These are phyloP conservation scores for Hyperoplus lanceolatus DNA, from an alignment of 2,797 vertebrate genomes.

Conservation along the genomic window DNA sequence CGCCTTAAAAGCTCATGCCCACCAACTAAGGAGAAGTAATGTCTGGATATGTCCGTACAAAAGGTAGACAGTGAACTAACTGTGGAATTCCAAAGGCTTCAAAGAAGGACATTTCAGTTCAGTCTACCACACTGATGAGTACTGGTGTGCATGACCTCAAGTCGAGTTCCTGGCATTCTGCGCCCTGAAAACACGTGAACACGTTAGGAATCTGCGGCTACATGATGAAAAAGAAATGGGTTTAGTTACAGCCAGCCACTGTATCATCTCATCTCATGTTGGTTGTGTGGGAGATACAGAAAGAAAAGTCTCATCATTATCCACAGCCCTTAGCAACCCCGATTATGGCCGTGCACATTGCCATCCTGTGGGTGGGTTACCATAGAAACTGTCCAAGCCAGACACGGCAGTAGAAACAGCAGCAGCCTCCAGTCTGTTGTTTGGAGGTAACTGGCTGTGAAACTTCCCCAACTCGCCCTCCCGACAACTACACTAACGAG, in stretches of 20 bases:
- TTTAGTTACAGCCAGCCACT: slow-evolving; percentile 46
- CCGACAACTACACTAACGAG: slow-evolving; percentile 35
- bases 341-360: slow-evolving; percentile 73
- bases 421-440: slow-evolving; percentile 74
- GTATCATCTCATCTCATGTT: slow-evolving; percentile 54
- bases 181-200: slow-evolving; percentile 15
- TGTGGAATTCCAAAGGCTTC: slow-evolving; percentile 34
- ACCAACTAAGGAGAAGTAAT: slow-evolving; percentile 26
- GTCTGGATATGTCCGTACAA: background rate
- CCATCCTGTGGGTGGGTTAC: slow-evolving; percentile 86
- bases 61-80: slow-evolving; percentile 2
- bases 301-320: slow-evolving; percentile 81
- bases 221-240: slow-evolving; percentile 42
- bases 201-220: slow-evolving; percentile 5
- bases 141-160: slow-evolving; percentile 30
- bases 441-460: slow-evolving; percentile 70
- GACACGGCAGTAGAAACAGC: slow-evolving; percentile 77
- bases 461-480: slow-evolving; percentile 43
- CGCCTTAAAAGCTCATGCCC: slow-evolving; percentile 26
- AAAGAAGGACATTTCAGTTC: slow-evolving; percentile 26
- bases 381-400: slow-evolving; percentile 90
- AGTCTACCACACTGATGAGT: slow-evolving; percentile 11
- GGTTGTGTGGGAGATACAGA: slow-evolving; percentile 72
- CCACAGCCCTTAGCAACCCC: slow-evolving; percentile 83
- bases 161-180: slow-evolving; percentile 10